Evolutionary conservation across 1,140 invertebrate species (phyloP).

Genomic region (Limonius californicus): DNA sequence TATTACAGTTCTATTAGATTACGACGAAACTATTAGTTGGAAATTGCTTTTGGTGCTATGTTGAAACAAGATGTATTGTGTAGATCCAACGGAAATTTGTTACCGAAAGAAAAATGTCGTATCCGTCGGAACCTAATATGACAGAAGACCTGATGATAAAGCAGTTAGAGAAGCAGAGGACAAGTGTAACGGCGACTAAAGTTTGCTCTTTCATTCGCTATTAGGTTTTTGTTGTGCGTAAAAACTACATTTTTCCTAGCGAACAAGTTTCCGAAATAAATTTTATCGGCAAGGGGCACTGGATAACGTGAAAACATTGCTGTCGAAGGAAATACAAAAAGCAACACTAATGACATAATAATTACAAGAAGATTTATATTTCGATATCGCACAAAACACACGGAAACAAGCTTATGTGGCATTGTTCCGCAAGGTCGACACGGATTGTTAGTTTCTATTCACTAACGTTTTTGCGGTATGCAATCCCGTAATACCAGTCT

Average conservation of each 20-base stretch:
- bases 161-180: neutral
- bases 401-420: neutral
- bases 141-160: neutral
- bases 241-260: neutral
- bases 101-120: neutral
- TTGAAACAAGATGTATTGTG: neutral
- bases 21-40: too few relatives aligned
- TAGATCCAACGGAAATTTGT: neutral
- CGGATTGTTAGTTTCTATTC: neutral
- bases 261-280: neutral
- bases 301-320: neutral
- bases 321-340: neutral
- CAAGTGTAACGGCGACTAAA: neutral
- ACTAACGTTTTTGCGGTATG: neutral
- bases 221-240: neutral
- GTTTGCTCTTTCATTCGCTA: neutral
- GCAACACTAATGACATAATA: neutral
- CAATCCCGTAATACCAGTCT: neutral
- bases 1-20: too few relatives aligned
- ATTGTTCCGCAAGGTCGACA: neutral
- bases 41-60: neutral
- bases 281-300: neutral
- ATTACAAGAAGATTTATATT: neutral
- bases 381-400: neutral
- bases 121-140: neutral